phyloP scores from a whole-genome alignment of 1,140 invertebrate species.

The Lordiphosa stackelbergi region DNA sequence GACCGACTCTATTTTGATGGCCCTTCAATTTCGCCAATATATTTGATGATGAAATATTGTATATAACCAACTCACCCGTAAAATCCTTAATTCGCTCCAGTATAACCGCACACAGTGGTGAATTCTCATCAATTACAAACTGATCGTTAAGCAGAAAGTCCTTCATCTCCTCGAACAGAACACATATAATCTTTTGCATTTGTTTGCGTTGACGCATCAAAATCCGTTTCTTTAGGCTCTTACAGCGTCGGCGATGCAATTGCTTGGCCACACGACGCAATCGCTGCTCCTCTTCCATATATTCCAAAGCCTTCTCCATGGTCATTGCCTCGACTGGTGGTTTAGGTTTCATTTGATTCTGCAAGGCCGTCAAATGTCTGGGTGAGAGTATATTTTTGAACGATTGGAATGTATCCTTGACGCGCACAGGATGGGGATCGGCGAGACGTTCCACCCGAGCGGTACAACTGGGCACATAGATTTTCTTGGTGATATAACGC shows the following conservation, averaged over 20 bases:
- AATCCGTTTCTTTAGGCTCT: conserved; percentile 51
- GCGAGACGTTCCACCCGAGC: conserved; percentile 62
- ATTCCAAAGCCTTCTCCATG: conserved; percentile 62
- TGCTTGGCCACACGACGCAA: conserved; percentile 41
- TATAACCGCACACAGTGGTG: conserved; percentile 56
- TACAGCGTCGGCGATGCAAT: conserved; percentile 45
- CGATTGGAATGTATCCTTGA: conserved; percentile 39
- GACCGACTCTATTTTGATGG: no score
- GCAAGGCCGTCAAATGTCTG: conserved; percentile 37
- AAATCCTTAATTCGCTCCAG: conserved; percentile 64
- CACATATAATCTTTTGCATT: conserved; percentile 68
- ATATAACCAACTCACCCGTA: conserved; percentile 35
- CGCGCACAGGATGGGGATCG: conserved; percentile 44
- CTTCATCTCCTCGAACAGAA: conserved; percentile 74
- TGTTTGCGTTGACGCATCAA: conserved; percentile 60
- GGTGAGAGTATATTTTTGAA: conserved; percentile 41
- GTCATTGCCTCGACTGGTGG: conserved; percentile 45
- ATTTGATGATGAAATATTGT: no score
- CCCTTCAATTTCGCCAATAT: no score
- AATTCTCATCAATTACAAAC: conserved; percentile 64
- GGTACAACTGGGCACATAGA: conserved; percentile 54
- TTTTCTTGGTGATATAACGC: conserved; percentile 47
- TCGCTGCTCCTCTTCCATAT: conserved; percentile 61
- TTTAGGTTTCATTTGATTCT: conserved; percentile 51
- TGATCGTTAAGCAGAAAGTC: conserved; percentile 70